Conservation (phyloP, 92 coral and sea anemone genomes). For the Porites rus region DNA sequence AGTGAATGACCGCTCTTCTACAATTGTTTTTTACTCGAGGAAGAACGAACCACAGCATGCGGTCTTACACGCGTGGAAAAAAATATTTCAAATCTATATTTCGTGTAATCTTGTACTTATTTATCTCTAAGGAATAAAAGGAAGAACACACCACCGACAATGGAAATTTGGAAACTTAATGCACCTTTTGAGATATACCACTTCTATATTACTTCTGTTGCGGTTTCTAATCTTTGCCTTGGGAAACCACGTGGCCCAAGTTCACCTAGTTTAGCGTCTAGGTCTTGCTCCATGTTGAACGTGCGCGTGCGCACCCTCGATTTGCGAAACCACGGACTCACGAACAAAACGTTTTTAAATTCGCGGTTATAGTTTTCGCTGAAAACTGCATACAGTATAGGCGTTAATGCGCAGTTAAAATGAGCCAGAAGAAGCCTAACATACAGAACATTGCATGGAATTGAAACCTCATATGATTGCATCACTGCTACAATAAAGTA, state of each 20-base stretch:
- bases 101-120: too few relatives aligned
- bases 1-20: too few relatives aligned
- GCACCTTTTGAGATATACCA: neutral
- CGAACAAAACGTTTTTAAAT: constrained; percentile 32
- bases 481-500: constrained; percentile 40
- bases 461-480: constrained; percentile 3
- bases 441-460: constrained; percentile 36
- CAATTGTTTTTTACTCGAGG: too few relatives aligned
- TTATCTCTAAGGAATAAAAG: too few relatives aligned
- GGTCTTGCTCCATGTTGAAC: neutral
- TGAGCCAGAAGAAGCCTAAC: constrained; percentile 41
- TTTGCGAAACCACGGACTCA: neutral
- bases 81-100: too few relatives aligned
- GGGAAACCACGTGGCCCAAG: neutral
- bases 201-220: neutral
- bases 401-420: constrained; percentile 59
- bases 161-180: too few relatives aligned
- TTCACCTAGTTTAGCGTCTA: neutral
- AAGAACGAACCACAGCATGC: too few relatives aligned
- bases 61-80: too few relatives aligned
- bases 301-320: constrained; percentile 14
- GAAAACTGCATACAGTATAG: constrained; percentile 60
- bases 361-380: constrained; percentile 64
- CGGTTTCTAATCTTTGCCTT: neutral
- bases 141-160: too few relatives aligned